Base-by-base conservation (phyloP, 2,797 vertebrate species). In the Phoxinus dragarum region DNA sequence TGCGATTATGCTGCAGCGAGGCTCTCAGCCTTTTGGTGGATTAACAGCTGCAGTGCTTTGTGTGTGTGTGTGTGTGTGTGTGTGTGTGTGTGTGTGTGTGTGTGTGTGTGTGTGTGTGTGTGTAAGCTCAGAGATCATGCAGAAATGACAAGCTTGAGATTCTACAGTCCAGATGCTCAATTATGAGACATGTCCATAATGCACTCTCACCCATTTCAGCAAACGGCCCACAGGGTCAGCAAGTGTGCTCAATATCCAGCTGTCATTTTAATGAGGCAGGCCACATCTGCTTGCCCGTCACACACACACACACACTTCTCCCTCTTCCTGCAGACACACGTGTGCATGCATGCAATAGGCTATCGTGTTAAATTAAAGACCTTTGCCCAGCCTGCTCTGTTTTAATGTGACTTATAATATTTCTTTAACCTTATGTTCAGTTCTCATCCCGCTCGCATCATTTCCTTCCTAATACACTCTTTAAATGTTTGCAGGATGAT, bases 391-490 rank as follows among this genome's bases (percentile, higher is more conserved):
- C 42, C 54, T 23, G 27, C 31, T 66, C 34, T 44, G 82, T 78
- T 84, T 68, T 69, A 83, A 72, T 72, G 11, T 79, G 38, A 88
- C 85, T 78, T 90, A 87, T 88, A 85, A 86, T 92, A 80, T 86
- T 86, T 87, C 44, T 84, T 84, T 91, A 86, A 89, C 90, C 88
- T 91, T 83, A 86, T 90, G 90, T 88, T 72, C 84, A 83, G 86
- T 88, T 40, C 52, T 85, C 84, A 88, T 42, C 23, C 87, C 74
- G 64, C 85, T 84, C 42, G 78, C 86, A 85, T 59, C 49, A 84
- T 90, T 93, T 84, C 52, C 76, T 90, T 68, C 88, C 88, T 93
- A 92, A 94, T 93, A 92, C 85, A 86, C 80, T 80, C 54, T 66
- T 90, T 91, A 88, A 92, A 89, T 66, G 78, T 77, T 84, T 17